Conservation (phyloP, 2,888 invertebrate genomes). For the Drosophila monieri region DNA sequence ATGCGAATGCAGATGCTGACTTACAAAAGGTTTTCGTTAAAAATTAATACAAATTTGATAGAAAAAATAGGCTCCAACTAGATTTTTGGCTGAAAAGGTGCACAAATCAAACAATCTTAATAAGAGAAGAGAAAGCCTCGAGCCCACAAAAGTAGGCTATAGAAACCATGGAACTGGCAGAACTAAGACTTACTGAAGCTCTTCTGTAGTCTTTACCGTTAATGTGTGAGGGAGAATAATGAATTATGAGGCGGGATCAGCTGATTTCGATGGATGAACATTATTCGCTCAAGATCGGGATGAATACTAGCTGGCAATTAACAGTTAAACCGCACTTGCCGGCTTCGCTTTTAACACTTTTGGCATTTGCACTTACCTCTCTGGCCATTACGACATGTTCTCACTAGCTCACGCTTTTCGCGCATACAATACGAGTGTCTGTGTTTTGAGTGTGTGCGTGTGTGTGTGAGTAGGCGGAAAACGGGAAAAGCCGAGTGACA, state of each 20-base stretch:
- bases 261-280: conserved; percentile 16
- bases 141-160: conserved; percentile 1
- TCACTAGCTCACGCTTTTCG: conserved; percentile 83
- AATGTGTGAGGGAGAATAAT: background rate
- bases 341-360: conserved; percentile 32
- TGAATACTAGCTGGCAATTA: conserved; percentile 18
- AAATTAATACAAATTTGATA: conserved; percentile 1
- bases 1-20: conserved; percentile 16
- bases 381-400: conserved; percentile 85
- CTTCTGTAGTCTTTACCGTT: background rate
- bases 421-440: conserved; percentile 63
- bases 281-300: conserved; percentile 17
- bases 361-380: conserved; percentile 81
- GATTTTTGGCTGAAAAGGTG: background rate
- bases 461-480: conserved; percentile 39
- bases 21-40: conserved; percentile 5
- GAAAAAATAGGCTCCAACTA: background rate
- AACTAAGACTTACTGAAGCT: background rate
- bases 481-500: conserved; percentile 44
- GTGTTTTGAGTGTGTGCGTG: conserved; percentile 33
- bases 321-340: conserved; percentile 40
- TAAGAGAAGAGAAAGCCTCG: background rate
- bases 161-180: background rate
- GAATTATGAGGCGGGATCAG: conserved; percentile 13
- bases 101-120: background rate